Percentiles rank a stretch among this genome's conserved stretches.
phyloP scores from a whole-genome alignment of 2,797 vertebrate species.

The Karalla daura region DNA sequence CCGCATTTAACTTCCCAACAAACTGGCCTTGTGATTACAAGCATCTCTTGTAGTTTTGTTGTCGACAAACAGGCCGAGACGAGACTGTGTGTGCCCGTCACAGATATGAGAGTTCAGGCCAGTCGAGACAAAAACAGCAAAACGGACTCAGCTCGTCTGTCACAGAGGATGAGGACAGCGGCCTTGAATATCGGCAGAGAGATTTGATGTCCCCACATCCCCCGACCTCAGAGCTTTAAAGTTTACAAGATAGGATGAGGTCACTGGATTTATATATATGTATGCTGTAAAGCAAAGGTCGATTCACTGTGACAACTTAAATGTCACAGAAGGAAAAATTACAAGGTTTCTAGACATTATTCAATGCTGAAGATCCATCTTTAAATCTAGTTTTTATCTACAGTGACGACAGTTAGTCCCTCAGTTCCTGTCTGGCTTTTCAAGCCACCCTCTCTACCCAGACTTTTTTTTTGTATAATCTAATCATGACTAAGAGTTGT shows the following conservation, averaged over 20 bases:
- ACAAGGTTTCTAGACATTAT: background rate
- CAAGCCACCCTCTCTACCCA: background rate
- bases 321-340: background rate
- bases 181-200: background rate
- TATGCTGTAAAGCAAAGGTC: background rate
- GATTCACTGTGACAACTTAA: background rate
- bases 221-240: background rate
- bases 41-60: background rate
- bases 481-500: conserved; percentile 46
- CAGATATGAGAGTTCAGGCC: conserved; percentile 15
- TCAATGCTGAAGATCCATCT: background rate
- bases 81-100: conserved; percentile 7
- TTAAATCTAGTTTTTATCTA: background rate
- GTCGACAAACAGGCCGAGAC: background rate
- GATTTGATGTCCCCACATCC: conserved; percentile 7
- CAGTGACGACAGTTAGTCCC: background rate
- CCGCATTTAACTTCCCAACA: background rate
- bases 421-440: background rate
- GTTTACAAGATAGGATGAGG: background rate
- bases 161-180: background rate
- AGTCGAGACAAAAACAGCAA: background rate
- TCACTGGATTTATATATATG: background rate
- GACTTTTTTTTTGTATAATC: conserved; percentile 16
- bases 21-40: conserved; percentile 1
- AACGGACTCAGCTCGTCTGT: conserved; percentile 1